These are phyloP conservation scores for Melinopterus prodromus DNA, from an alignment of 2,888 invertebrate genomes.

Conservation along the genomic window DNA sequence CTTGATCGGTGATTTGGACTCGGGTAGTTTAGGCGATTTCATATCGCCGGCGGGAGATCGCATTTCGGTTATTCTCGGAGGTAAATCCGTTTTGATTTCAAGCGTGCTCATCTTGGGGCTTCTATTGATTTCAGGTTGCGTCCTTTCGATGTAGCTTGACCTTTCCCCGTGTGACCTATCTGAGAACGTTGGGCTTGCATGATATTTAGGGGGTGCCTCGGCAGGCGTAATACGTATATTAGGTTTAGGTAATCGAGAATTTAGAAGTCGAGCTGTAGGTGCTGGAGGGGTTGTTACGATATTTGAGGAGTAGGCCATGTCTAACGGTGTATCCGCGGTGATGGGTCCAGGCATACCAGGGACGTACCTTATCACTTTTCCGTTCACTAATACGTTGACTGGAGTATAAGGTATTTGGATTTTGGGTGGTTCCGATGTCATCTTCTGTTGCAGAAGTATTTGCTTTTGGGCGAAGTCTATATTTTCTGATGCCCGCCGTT, in stretches of 20 bases:
- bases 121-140: slow-evolving; percentile 30
- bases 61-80: slow-evolving; percentile 31
- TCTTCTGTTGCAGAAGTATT: slow-evolving; percentile 44
- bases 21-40: slow-evolving; percentile 37
- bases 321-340: slow-evolving; percentile 57
- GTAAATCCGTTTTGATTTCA: slow-evolving; percentile 45
- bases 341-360: slow-evolving; percentile 87
- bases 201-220: slow-evolving; percentile 8
- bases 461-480: slow-evolving; percentile 45
- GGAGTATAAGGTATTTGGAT: slow-evolving; percentile 60
- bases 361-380: slow-evolving; percentile 84
- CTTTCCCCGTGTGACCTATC: slow-evolving; percentile 22
- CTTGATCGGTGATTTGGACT: slow-evolving; percentile 40
- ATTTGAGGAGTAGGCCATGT: slow-evolving; percentile 45
- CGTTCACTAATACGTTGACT: slow-evolving; percentile 66
- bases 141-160: slow-evolving; percentile 22
- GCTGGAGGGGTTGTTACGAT: slow-evolving; percentile 34
- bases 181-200: slow-evolving; percentile 15
- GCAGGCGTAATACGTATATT: slow-evolving; percentile 38
- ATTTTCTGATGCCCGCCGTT: slow-evolving; percentile 41
- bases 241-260: slow-evolving; percentile 33
- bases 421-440: slow-evolving; percentile 54
- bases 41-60: slow-evolving; percentile 27
- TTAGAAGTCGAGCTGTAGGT: slow-evolving; percentile 8
- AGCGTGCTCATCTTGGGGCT: slow-evolving; percentile 44